Conservation (phyloP, 1,140 invertebrate genomes). For the Temnothorax nylanderi region DNA sequence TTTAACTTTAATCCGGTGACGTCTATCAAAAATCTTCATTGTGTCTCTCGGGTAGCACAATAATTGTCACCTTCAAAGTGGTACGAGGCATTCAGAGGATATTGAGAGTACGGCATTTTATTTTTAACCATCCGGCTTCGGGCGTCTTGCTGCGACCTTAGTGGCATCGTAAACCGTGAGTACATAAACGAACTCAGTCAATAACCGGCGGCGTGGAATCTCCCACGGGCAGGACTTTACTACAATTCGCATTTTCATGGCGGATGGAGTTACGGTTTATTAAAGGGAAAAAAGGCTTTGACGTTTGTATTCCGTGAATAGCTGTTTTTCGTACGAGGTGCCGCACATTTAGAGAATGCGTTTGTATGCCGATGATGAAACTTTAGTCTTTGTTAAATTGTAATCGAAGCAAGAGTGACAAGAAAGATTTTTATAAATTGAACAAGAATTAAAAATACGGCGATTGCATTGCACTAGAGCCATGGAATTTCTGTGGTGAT, state of each 20-base stretch:
- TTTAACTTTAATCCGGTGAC: slow-evolving; percentile 6
- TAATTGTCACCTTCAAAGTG: slow-evolving; percentile 33
- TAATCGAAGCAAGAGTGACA: background rate
- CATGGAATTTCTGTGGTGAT: background rate
- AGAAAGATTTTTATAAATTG: background rate
- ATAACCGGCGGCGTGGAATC: slow-evolving; percentile 77
- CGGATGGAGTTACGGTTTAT: slow-evolving; percentile 82
- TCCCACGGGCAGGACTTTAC: slow-evolving; percentile 72
- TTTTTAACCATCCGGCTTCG: slow-evolving; percentile 74
- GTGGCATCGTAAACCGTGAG: slow-evolving; percentile 82
- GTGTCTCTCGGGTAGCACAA: background rate
- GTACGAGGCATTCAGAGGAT: slow-evolving; percentile 16
- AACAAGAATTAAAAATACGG: background rate
- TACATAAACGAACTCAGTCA: slow-evolving; percentile 84
- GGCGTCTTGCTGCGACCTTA: slow-evolving; percentile 78
- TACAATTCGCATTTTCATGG: slow-evolving; percentile 80
- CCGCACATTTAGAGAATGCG: background rate
- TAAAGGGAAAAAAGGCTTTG: slow-evolving; percentile 79
- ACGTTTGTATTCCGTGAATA: slow-evolving; percentile 23
- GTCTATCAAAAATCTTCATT: background rate
- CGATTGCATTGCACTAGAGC: background rate
- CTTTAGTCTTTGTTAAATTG: slow-evolving; percentile 2
- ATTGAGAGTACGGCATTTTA: slow-evolving; percentile 67
- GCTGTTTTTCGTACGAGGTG: slow-evolving; percentile 19
- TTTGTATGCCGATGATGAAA: background rate